phyloP scores from a whole-genome alignment of 2,113 vertebrate genomes.

The Oxyruncus cristatus region DNA sequence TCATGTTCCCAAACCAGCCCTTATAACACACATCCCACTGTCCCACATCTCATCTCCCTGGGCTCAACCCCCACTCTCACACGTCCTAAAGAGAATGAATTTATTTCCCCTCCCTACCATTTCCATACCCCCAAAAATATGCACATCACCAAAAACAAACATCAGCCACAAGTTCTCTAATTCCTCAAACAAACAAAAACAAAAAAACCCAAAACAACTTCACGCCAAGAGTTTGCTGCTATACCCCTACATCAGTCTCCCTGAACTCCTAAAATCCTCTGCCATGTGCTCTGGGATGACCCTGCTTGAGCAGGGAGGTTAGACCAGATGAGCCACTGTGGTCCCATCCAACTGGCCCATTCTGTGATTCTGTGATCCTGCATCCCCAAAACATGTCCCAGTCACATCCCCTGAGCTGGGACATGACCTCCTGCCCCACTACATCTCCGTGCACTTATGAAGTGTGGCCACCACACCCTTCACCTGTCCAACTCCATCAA shows the following conservation, averaged over 20 bases:
- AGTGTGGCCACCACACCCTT: not conserved
- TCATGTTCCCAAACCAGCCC: not conserved
- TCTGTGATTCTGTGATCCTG: not conserved
- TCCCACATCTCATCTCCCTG: not conserved
- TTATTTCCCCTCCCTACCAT: not conserved
- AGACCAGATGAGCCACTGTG: not conserved
- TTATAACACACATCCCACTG: not conserved
- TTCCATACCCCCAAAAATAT: not conserved
- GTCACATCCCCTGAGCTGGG: rapidly evolving
- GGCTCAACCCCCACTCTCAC: not conserved
- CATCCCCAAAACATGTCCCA: not conserved
- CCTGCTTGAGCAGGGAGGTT: not conserved
- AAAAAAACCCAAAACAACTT: not conserved
- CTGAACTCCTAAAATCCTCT: not conserved
- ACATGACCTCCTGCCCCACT: not conserved
- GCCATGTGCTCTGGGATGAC: not conserved
- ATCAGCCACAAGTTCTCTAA: not conserved
- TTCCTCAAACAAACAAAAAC: not conserved
- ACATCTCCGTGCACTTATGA: not conserved
- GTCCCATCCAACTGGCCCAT: not conserved
- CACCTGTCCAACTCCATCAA: not conserved
- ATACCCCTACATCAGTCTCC: not conserved
- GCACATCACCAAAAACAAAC: not conserved
- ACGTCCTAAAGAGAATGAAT: not conserved
- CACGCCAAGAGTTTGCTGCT: not conserved